Percentiles rank a stretch among this genome's conserved stretches.
phyloP scores from a whole-genome alignment of 2,888 invertebrate species.

The Melanargia galathea region DNA sequence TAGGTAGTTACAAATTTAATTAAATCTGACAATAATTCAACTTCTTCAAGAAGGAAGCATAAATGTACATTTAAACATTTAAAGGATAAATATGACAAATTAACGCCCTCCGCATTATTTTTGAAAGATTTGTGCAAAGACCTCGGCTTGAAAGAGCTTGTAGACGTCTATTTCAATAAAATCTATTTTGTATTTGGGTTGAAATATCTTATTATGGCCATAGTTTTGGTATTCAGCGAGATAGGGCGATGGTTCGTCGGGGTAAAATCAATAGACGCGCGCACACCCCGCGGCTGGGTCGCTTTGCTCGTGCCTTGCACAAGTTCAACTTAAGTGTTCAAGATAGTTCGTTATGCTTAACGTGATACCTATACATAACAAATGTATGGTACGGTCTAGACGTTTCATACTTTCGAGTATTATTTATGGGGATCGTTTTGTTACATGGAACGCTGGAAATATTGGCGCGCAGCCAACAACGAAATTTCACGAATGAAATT shows the following conservation, averaged over 20 bases:
- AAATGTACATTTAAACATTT: too few relatives aligned
- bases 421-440: conserved; percentile 19
- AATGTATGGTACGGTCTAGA: conserved; percentile 21
- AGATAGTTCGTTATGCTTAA: conserved; percentile 42
- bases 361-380: conserved; percentile 28
- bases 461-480: conserved; percentile 14
- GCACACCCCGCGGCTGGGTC: conserved; percentile 50
- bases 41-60: too few relatives aligned
- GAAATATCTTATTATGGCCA: conserved; percentile 37
- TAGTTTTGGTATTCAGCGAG: conserved; percentile 57
- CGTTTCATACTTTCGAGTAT: conserved; percentile 16
- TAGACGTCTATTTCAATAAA: background rate
- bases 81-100: too few relatives aligned
- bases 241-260: conserved; percentile 44
- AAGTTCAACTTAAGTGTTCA: conserved; percentile 55
- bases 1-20: too few relatives aligned
- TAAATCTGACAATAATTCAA: too few relatives aligned
- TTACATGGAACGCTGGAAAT: conserved; percentile 10
- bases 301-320: conserved; percentile 47
- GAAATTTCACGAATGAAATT: background rate
- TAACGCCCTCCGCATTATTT: too few relatives aligned
- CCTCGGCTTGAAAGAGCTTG: background rate
- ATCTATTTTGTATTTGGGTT: conserved; percentile 9
- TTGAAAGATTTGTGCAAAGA: background rate
- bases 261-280: conserved; percentile 78